These are phyloP conservation scores for Rhadinocentrus ornatus DNA, from an alignment of 2,797 vertebrate species.

Conservation along the genomic window DNA sequence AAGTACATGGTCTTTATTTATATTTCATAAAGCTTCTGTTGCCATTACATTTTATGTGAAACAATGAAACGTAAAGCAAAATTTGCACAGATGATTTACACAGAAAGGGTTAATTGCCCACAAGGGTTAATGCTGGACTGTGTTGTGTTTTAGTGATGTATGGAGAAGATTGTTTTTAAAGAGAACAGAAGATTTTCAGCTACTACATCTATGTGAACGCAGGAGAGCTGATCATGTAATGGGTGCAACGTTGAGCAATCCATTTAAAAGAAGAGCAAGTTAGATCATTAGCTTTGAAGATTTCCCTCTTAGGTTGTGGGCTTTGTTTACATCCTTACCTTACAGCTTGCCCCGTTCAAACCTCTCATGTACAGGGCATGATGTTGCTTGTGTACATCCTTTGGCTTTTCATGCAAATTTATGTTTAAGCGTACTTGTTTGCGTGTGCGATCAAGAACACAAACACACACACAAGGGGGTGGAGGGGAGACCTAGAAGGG, in stretches of 20 bases:
- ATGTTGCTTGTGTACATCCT: conserved; percentile 73
- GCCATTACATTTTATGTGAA: conserved; percentile 15
- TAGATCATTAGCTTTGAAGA: conserved; percentile 65
- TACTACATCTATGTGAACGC: conserved; percentile 19
- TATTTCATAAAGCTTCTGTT: conserved; percentile 61
- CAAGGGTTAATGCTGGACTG: conserved; percentile 39
- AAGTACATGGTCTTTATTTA: conserved; percentile 55
- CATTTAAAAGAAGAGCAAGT: conserved; percentile 48
- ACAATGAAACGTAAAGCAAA: conserved; percentile 14
- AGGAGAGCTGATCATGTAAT: conserved; percentile 38
- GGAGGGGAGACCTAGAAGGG: conserved; percentile 68
- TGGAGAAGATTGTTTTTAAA: conserved; percentile 36
- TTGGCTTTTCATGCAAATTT: conserved; percentile 80
- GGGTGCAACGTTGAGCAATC: conserved; percentile 19
- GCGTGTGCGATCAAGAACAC: conserved; percentile 71
- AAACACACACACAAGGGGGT: conserved; percentile 70
- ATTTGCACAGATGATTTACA: background rate
- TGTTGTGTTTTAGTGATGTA: conserved; percentile 9
- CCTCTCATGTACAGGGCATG: conserved; percentile 61
- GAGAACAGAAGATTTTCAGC: conserved; percentile 23
- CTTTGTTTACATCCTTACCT: conserved; percentile 72
- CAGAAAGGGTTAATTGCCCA: conserved; percentile 31
- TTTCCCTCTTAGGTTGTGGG: conserved; percentile 34
- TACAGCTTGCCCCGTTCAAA: conserved; percentile 62
- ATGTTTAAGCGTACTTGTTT: conserved; percentile 79